Percentiles rank a stretch among this genome's conserved stretches.
Conservation (phyloP, 1,140 invertebrate species). For the Drosophila neocordata region DNA sequence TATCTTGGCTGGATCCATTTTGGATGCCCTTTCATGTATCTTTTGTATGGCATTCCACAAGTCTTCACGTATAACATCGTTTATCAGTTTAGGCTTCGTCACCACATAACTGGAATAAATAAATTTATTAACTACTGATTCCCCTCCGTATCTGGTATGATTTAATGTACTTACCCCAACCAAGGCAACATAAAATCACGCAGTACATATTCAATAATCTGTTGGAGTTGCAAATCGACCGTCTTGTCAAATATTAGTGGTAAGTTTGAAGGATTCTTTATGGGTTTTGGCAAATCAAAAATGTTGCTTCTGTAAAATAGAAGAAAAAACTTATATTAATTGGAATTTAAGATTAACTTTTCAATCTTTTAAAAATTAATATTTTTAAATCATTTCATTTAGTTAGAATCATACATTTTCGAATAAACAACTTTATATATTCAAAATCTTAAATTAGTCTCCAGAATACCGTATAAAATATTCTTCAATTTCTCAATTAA, state of each 20-base stretch:
- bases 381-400: too few species aligned
- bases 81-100: constrained; percentile 85
- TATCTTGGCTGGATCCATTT: constrained; percentile 91
- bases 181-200: constrained; percentile 91
- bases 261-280: constrained; percentile 84
- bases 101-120: constrained; percentile 65
- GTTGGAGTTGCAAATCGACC: constrained; percentile 92
- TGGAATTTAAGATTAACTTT: constrained; percentile 6
- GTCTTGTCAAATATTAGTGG: constrained; percentile 90
- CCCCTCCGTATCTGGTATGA: not conserved
- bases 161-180: constrained; percentile 84
- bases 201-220: constrained; percentile 90
- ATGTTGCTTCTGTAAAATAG: constrained; percentile 65
- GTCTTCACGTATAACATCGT: constrained; percentile 90
- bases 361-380: not conserved
- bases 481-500: not conserved
- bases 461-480: too few species aligned
- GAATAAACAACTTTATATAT: too few species aligned
- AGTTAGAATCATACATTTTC: too few species aligned
- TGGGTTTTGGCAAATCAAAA: constrained; percentile 81
- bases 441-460: not conserved
- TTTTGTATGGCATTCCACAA: constrained; percentile 91
- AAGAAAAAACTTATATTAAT: constrained; percentile 4
- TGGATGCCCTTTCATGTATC: constrained; percentile 88
- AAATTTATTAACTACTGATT: not conserved